Evolutionary conservation across 2,797 vertebrate species (phyloP).

Genomic region (Otolemur crassicaudatus): DNA sequence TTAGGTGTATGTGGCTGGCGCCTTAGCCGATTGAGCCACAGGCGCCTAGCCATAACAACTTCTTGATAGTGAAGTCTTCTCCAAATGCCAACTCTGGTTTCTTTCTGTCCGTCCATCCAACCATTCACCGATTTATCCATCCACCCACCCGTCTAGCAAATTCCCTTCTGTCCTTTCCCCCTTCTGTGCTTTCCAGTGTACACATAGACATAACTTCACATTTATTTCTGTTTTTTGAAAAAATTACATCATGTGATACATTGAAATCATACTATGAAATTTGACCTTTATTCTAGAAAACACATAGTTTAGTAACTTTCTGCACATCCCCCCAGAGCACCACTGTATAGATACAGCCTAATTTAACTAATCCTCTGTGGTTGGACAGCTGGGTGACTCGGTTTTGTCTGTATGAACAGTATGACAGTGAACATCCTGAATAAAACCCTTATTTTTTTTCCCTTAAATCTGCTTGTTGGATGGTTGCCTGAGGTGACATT

Average conservation of each 20-base stretch:
- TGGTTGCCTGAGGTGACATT: slow-evolving; percentile 51
- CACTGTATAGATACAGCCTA: background rate
- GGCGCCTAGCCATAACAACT: too few relatives aligned
- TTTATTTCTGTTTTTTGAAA: background rate
- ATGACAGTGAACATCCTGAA: slow-evolving; percentile 44
- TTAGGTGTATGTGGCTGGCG: too few relatives aligned
- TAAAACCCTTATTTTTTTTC: background rate
- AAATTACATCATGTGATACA: background rate
- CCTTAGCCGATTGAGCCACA: too few relatives aligned
- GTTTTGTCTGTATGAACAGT: slow-evolving; percentile 42
- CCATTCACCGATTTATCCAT: too few relatives aligned
- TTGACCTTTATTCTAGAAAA: background rate
- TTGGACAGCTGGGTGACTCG: slow-evolving; percentile 37
- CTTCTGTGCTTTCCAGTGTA: background rate
- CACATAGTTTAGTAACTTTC: background rate
- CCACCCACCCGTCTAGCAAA: too few relatives aligned
- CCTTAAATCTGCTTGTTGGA: slow-evolving; percentile 30
- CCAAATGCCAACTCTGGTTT: too few relatives aligned
- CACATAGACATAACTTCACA: background rate
- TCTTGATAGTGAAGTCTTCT: too few relatives aligned
- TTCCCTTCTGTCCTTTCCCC: background rate
- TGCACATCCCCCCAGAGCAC: background rate
- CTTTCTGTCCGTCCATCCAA: background rate
- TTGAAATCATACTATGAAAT: background rate
- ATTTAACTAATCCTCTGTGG: slow-evolving; percentile 58